A percentile compares a stretch with the other conserved stretches of the same genome.
Evolutionary conservation across 1,140 invertebrate genomes (phyloP).

Genomic region (Caenorhabditis latens): DNA sequence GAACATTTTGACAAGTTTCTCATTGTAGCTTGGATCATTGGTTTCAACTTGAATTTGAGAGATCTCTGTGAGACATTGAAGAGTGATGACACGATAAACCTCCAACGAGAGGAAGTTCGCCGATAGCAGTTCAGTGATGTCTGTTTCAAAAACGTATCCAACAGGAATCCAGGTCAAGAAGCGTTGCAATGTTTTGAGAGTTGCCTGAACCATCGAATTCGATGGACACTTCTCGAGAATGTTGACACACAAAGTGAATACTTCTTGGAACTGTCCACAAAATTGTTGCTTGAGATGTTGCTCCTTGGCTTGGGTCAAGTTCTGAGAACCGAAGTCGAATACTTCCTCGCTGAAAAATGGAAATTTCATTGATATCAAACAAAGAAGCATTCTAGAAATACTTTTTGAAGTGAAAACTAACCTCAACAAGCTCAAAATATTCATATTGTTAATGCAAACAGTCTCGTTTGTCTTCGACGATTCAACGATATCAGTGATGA

Average conservation of each 20-base stretch:
- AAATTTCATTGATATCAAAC: neutral
- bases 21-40: slow-evolving; percentile 62
- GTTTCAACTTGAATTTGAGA: slow-evolving; percentile 77
- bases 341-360: slow-evolving; percentile 88
- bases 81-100: slow-evolving; percentile 96
- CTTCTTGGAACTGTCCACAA: slow-evolving; percentile 98
- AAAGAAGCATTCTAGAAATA: too few relatives aligned
- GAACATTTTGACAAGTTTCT: slow-evolving; percentile 69
- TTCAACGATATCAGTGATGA: slow-evolving; percentile 98
- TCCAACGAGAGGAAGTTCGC: slow-evolving; percentile 97
- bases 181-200: slow-evolving; percentile 92
- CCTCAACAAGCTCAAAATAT: slow-evolving; percentile 90
- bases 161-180: slow-evolving; percentile 99
- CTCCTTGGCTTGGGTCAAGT: slow-evolving; percentile 96
- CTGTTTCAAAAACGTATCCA: slow-evolving; percentile 99
- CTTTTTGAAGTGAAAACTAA: neutral
- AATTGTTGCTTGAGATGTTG: slow-evolving; percentile 99
- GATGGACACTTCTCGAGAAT: slow-evolving; percentile 94
- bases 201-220: slow-evolving; percentile 81
- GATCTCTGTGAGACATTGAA: slow-evolving; percentile 98
- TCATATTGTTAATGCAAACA: slow-evolving; percentile 99
- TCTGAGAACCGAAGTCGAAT: slow-evolving; percentile 94
- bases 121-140: slow-evolving; percentile 92
- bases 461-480: slow-evolving; percentile 98
- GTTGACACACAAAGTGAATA: slow-evolving; percentile 96